Evolutionary conservation across 2,888 invertebrate species (phyloP), one percentile per base, ranked within the genome.

Genomic region (Orthonevra nobilis): DNA sequence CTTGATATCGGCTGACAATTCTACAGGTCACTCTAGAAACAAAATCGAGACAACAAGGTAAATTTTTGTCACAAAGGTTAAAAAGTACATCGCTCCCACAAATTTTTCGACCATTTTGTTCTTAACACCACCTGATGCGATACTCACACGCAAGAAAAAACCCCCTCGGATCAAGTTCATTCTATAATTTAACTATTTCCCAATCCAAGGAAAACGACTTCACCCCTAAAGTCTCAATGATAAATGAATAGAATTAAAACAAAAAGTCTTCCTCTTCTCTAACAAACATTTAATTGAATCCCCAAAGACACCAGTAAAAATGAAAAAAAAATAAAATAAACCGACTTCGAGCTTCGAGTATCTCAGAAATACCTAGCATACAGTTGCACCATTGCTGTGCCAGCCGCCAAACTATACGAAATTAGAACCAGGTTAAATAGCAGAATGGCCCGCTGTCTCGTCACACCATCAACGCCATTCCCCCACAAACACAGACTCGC

Each of bases 371-470:
- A 72, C 66, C 73, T 46, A 58, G 66, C 46, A 34, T 66, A 73
- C 61, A 79, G 61, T 79, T 79, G 79, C 73, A 79, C 61, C 79
- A 73, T 60, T 73, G 66, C 61, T 79, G 48, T 68, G 56, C 66
- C 69, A 73, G 79, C 79, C 73, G 73, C 79, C 66, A 79, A 73
- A 56, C 61, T 15, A 72, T 68, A 73, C 81, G 74, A 81, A 81
- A 81, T 81, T 81, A 81, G 81, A 81, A 81, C 81, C 81, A 81
- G 81, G 81, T 81, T 81, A 81, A 81, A 68, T 69, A 69, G 81
- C 74, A 66, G 73, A 79, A 68, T 61, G 15, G 66, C 56, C 66
- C 66, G 44, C 40, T 60, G 77, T 69, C 74, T 81, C 74, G 63
- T 74, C 70, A n/a, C n/a, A 58, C 56, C 34, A 44, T 63, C 58